These are phyloP conservation scores for Trinorchestia longiramus DNA, from an alignment of 1,140 invertebrate species.

Conservation along the genomic window DNA sequence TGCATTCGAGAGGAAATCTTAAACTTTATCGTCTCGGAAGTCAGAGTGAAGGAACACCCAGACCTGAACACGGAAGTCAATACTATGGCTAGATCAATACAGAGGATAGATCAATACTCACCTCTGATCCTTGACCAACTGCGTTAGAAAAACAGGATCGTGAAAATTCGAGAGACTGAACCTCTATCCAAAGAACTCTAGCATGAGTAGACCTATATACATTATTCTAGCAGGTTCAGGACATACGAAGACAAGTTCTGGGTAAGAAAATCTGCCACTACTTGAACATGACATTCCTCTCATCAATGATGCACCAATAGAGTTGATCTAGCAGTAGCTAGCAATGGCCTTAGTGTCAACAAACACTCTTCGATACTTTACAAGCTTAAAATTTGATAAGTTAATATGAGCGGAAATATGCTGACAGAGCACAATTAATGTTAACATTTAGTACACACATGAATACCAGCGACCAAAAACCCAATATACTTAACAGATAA, in stretches of 20 bases:
- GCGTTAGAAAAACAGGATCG: background rate
- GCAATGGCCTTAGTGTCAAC: background rate
- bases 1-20: background rate
- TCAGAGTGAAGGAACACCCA: too few species aligned
- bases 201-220: background rate
- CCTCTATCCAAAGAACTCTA: background rate
- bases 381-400: background rate
- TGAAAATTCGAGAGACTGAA: background rate
- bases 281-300: background rate
- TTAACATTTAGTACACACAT: too few species aligned
- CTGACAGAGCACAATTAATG: too few species aligned
- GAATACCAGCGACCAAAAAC: too few species aligned
- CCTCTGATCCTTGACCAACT: background rate
- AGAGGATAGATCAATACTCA: background rate
- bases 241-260: background rate
- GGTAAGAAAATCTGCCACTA: background rate
- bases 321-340: background rate
- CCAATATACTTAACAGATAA: too few species aligned
- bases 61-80: background rate
- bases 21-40: background rate
- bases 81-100: too few species aligned
- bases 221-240: background rate
- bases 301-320: background rate
- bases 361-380: background rate
- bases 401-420: background rate